Evolutionary conservation across 2,888 invertebrate genomes (phyloP), one percentile per base, ranked within the genome.

Genomic region (Euproctis similis): DNA sequence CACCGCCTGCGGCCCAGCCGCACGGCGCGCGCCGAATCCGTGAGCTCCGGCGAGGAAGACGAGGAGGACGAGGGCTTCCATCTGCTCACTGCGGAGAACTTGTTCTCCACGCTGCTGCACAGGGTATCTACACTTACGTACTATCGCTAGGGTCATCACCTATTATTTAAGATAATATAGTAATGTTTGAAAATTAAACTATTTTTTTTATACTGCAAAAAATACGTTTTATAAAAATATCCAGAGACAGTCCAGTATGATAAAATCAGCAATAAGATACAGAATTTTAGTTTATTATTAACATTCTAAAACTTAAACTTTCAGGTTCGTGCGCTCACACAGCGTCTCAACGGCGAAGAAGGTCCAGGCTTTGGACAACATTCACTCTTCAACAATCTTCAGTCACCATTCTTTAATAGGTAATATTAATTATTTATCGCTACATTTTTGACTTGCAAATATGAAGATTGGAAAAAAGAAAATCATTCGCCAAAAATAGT

Each of bases 1-100:
- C 90, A 91, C 65, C 84, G 90, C 40, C 74, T 92, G 39, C 88
- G 91, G 36, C 92, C 93, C 21, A 78, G 86, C 12, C 87, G 90
- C 38, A 89, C 88, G 26, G 86, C 87, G 10, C 90, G 92, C 51
- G 92, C 92, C 17, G 95, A 95, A 74, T 95, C 95, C 38, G 88
- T 94, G 42, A 95, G 95, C 68, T 95, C 95, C 24, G 91, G 95
- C 36, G 91, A 95, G 73, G 92, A 92, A 42, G 95, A 94, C 64
- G 95, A 94, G 58, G 84, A 95, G 53, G 94, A 94, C 58, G 96
- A 96, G 60, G 94, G 94, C 46, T 96, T 96, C 84, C 95, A 96
- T 66, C 89, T 95, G 52, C 88, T 96, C 49, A 95, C 95, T 2
- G 95, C 95, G 0, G 96, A 96, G 80, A 94, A 94, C 68, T 86